A percentile compares a stretch with the other conserved stretches of the same genome.
Conservation (phyloP, 2,888 invertebrate species). For the Caradrina clavipalpis region DNA sequence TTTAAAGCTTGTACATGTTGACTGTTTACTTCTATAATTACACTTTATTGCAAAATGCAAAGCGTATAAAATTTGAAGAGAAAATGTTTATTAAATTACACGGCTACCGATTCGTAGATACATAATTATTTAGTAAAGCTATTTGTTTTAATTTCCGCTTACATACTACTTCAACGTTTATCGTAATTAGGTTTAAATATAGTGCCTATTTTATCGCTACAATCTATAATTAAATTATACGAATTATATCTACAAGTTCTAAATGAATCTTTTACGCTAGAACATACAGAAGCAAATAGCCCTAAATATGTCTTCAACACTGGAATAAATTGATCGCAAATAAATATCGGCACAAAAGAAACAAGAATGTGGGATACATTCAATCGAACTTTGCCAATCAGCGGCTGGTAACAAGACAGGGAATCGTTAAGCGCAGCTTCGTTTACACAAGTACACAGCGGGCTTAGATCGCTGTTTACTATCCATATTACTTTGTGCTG, state of each 20-base stretch:
- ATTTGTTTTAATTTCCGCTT: conserved; percentile 27
- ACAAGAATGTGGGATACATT: conserved; percentile 59
- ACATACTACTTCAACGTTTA: conserved; percentile 17
- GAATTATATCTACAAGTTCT: background rate
- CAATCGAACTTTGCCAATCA: conserved; percentile 76
- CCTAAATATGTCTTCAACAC: background rate
- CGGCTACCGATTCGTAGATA: conserved; percentile 25
- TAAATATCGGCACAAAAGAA: conserved; percentile 62
- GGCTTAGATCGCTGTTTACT: conserved; percentile 46
- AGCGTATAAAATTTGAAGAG: conserved; percentile 21
- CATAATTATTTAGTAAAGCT: conserved; percentile 41
- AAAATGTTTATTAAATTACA: conserved; percentile 34
- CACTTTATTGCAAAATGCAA: conserved; percentile 20
- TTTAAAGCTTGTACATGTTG: conserved; percentile 9
- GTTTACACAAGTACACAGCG: conserved; percentile 56
- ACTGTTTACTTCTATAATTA: conserved; percentile 28
- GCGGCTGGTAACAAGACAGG: conserved; percentile 63
- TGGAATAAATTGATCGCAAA: conserved; percentile 36
- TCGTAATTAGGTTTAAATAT: conserved; percentile 37
- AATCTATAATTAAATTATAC: conserved; percentile 21
- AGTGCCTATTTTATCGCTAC: conserved; percentile 10
- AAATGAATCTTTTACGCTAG: background rate
- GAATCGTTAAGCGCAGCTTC: conserved; percentile 65
- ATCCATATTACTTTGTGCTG: conserved; percentile 32
- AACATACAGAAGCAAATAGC: conserved; percentile 2